These are phyloP conservation scores for Xestia c-nigrum DNA, from an alignment of 2,888 invertebrate genomes.

Conservation along the genomic window DNA sequence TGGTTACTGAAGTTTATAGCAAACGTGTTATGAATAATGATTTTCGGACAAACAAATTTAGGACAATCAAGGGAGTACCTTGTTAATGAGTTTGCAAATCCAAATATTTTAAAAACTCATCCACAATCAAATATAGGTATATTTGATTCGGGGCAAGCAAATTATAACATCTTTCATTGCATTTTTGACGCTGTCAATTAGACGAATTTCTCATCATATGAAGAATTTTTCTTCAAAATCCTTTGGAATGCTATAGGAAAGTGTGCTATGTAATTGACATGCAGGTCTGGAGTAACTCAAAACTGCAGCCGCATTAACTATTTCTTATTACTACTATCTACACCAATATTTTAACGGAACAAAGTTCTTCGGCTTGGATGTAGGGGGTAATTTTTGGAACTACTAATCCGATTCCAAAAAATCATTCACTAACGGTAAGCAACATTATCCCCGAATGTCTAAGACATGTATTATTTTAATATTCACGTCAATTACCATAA, in stretches of 20 bases:
- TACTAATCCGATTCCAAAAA: not conserved
- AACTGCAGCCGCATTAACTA: not conserved
- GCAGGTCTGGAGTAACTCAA: not conserved
- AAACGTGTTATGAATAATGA: no score
- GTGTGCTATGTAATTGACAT: not conserved
- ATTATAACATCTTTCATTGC: no score
- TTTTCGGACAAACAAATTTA: no score
- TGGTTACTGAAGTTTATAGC: no score
- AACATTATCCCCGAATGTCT: not conserved
- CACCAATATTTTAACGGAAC: not conserved
- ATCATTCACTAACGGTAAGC: not conserved
- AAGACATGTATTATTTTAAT: no score
- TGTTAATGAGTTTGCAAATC: not conserved
- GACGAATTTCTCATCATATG: not conserved
- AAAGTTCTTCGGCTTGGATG: not conserved
- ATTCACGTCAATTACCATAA: not conserved
- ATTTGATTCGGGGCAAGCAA: no score
- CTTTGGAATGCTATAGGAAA: not conserved
- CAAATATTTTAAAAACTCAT: not conserved
- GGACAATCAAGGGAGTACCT: no score
- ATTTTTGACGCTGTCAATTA: rapidly evolving
- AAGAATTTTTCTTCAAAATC: not conserved
- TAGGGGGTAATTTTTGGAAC: not conserved
- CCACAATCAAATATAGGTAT: no score
- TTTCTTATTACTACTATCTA: not conserved